Conservation (phyloP, 2,888 invertebrate genomes). For the Melangyna quadrimaculata region DNA sequence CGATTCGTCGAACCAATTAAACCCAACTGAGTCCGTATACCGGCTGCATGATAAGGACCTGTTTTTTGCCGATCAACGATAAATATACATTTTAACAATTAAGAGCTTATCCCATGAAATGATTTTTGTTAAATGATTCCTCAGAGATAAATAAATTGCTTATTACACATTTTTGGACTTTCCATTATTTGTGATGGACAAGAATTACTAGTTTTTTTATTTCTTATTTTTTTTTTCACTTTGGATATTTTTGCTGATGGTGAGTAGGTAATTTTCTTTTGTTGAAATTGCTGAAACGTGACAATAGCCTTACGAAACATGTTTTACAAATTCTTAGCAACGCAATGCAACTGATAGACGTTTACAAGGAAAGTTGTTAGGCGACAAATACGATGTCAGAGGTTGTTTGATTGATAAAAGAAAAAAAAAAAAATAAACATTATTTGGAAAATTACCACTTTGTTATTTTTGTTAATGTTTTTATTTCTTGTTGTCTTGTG, state of each 20-base stretch:
- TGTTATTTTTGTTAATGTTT: neutral
- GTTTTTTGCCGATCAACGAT: neutral
- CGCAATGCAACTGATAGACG: neutral
- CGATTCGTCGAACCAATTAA: neutral
- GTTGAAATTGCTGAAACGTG: slow-evolving; percentile 46
- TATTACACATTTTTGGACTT: slow-evolving; percentile 6
- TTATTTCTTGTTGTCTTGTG: neutral
- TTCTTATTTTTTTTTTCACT: neutral
- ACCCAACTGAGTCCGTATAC: neutral
- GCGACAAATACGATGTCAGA: slow-evolving; percentile 51
- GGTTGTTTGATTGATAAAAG: slow-evolving; percentile 16
- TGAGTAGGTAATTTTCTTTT: neutral
- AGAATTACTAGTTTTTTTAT: slow-evolving; percentile 26
- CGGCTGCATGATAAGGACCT: neutral
- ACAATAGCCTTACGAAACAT: slow-evolving; percentile 38
- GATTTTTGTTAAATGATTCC: slow-evolving; percentile 13
- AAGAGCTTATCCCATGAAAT: slow-evolving; percentile 19
- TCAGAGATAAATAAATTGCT: slow-evolving; percentile 1
- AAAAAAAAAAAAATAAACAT: neutral
- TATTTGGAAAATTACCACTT: neutral
- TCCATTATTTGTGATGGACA: slow-evolving; percentile 41
- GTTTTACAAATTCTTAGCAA: slow-evolving; percentile 18
- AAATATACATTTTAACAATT: neutral
- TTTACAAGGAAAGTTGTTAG: slow-evolving; percentile 50
- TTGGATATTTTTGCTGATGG: neutral